Base-by-base conservation (phyloP, 2,888 invertebrate species). In the Cecidostiba fungosa region DNA sequence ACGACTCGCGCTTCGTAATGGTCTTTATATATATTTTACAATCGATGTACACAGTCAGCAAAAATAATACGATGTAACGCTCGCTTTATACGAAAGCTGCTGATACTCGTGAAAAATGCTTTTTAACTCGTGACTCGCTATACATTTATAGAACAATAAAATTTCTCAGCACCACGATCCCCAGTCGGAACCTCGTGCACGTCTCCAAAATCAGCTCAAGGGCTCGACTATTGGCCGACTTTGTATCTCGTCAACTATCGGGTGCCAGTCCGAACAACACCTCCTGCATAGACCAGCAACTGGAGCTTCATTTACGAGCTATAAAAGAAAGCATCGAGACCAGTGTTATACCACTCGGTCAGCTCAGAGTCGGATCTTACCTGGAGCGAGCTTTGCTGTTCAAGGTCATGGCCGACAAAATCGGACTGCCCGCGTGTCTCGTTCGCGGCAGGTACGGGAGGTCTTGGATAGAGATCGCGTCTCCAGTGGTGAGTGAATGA, bases 311-410 rank as follows among this genome's bases (percentile, higher is more conserved):
- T 83, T 84, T 93, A 16, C 89, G 87, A 10, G 88, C 90, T 14
- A 89, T 92, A 39, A 91, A 91, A 87, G 54, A 84, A 0, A 88
- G 87, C n/a, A 90, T 94, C 47, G 93, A 93, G 54, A 94, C 94
- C 12, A 94, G 94, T 50, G 93, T 96, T 5, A 93, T 96, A 10
- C 95, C 96, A 0, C 85, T 96, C 3, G 96, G 96, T 0, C 93
- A 91, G 89, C 92, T 96, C 78, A 94, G 94, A 14, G 94, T 94
- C 72, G 96, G 96, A 1, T 95, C 95, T 0, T 93, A 94, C 23
- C 92, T 96, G 69, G 96, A 96, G 89, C 94, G 96, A 1, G 95
- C 96, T 0, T 73, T 96, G 3, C 93, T 96, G 32, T 96, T 95
- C 93, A 96, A 96, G 91, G 94, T 94, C 0, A 91, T 96, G 36